phyloP scores from a whole-genome alignment of 2,113 vertebrate genomes.

The Perccottus glenii region DNA sequence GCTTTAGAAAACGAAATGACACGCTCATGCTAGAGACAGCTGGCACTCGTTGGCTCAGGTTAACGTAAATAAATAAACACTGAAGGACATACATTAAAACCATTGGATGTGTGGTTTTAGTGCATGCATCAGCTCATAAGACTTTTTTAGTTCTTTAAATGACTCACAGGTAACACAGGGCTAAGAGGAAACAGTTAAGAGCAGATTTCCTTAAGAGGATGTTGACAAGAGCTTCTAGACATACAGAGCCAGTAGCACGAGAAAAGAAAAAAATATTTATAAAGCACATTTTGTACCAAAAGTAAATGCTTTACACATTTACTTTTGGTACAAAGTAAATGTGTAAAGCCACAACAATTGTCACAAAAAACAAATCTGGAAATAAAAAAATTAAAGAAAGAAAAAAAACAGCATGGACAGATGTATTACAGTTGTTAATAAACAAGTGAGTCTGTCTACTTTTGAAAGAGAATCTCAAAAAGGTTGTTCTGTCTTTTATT shows the following conservation, averaged over 20 bases:
- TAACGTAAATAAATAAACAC: constrained; percentile 78
- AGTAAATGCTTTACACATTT: constrained; percentile 25
- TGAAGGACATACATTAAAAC: constrained; percentile 38
- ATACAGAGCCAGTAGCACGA: too few relatives aligned
- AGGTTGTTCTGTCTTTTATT: constrained; percentile 29
- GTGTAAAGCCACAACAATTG: constrained; percentile 14
- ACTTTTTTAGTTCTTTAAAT: constrained; percentile 1
- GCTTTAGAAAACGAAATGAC: constrained; percentile 77
- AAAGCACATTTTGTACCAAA: constrained; percentile 35
- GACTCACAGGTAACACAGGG: constrained; percentile 35
- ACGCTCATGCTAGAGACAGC: constrained; percentile 65
- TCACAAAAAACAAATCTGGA: background rate
- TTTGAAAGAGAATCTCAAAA: background rate
- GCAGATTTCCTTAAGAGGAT: constrained; percentile 63
- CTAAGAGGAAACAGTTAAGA: constrained; percentile 44
- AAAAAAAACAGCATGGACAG: too few relatives aligned
- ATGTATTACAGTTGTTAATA: too few relatives aligned
- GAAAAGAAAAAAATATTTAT: background rate
- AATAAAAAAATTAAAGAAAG: too few relatives aligned
- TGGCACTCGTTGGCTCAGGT: constrained; percentile 67
- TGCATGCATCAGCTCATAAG: background rate
- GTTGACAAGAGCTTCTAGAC: constrained; percentile 28
- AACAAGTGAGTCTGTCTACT: too few relatives aligned
- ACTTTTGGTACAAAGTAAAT: too few relatives aligned
- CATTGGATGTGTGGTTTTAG: background rate